phyloP scores from a whole-genome alignment of 2,888 invertebrate genomes.

The Hypsopygia costalis region DNA sequence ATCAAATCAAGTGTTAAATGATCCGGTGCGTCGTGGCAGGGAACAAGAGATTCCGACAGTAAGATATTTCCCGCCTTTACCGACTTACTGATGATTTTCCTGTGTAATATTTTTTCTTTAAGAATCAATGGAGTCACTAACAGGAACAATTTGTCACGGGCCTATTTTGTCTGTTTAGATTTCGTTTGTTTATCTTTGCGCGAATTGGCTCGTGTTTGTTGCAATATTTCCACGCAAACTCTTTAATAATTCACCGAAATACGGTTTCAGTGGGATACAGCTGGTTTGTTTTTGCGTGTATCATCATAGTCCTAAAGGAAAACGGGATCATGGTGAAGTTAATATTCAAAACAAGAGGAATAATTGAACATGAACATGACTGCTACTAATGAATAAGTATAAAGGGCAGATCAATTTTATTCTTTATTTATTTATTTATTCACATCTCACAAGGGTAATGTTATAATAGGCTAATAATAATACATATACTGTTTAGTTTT shows the following conservation, averaged over 20 bases:
- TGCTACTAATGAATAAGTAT: too few relatives aligned
- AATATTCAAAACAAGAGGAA: background rate
- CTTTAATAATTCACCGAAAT: conserved; percentile 9
- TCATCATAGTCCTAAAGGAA: background rate
- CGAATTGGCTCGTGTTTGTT: conserved; percentile 25
- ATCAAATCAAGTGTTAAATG: conserved; percentile 67
- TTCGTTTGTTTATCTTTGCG: conserved; percentile 42
- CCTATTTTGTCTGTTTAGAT: conserved; percentile 51
- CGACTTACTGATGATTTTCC: conserved; percentile 53
- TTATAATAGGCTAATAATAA: too few relatives aligned
- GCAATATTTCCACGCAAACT: conserved; percentile 8
- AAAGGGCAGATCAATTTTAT: too few relatives aligned
- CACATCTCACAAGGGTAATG: too few relatives aligned
- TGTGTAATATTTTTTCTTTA: conserved; percentile 56
- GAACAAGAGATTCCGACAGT: conserved; percentile 39
- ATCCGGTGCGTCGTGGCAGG: conserved; percentile 41
- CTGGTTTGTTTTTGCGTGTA: conserved; percentile 1
- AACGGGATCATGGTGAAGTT: background rate
- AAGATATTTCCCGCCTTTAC: conserved; percentile 45
- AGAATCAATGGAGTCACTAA: conserved; percentile 62
- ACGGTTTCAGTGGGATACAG: conserved; percentile 3
- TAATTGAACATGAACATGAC: background rate
- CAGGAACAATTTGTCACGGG: conserved; percentile 61
- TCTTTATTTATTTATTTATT: too few relatives aligned
- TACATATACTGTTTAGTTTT: too few relatives aligned